Evolutionary conservation across 2,113 vertebrate species (phyloP), one percentile per base, ranked within the genome.

Genomic region (Oncorhynchus mykiss): DNA sequence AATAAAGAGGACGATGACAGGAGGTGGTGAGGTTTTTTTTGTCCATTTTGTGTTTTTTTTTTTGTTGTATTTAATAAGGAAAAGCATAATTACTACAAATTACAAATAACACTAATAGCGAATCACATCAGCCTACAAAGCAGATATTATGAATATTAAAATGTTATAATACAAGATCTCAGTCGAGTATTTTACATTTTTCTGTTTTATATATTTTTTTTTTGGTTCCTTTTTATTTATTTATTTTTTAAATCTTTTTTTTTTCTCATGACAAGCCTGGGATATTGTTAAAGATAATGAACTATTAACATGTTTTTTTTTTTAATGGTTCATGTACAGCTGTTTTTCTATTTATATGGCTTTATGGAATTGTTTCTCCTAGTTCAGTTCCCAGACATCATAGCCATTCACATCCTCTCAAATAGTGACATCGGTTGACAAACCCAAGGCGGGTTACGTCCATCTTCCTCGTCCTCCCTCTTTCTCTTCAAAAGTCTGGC

Each of bases 131-230:
- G 95, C 96, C 96, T 97, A 95, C 93, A 96, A 96, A 97, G 96
- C 97, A 95, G 95, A 96, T 96, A 96, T 94, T 96, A 95, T 96
- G 95, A 97, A 96, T 98, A 97, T 96, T 97, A 96, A 96, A 98
- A 96, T 97, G 95, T 96, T 99, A 98, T 98, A 93, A 96, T 97
- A 98, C 97, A 99, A 95, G 96, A 94, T 95, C 91, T 98, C 95
- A 97, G 97, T 98, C 97, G 98, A 98, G 96, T 99, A 99, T 97
- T 97, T 98, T 97, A 99, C 96, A 97, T 94, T 95, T 96, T 94
- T 92, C 39, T 12, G 9, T 45, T 45, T 45, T 45, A 45, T 45
- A 45, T 45, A 9, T 45, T 45, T 11, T 45, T 39, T 34, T 9
- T 45, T 8, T 1, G 5, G 9, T 45, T 11, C 9, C 1, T 45